Evolutionary conservation across 2,888 invertebrate genomes (phyloP).

Genomic region (Didymodactylos carnosus): DNA sequence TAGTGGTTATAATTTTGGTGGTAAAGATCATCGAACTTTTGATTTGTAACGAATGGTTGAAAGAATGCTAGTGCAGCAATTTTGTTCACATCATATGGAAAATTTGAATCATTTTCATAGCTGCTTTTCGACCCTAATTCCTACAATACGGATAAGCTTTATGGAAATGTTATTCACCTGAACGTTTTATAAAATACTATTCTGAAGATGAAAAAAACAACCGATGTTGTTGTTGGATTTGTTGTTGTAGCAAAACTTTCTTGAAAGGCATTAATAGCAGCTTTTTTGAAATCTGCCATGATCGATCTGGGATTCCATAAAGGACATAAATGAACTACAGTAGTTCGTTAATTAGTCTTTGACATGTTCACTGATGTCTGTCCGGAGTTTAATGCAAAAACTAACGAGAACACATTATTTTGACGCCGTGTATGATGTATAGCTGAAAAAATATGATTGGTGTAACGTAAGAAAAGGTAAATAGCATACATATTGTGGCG

Average conservation of each 20-base stretch:
- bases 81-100: background rate
- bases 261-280: background rate
- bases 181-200: background rate
- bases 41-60: background rate
- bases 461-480: background rate
- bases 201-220: background rate
- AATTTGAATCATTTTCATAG: background rate
- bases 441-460: background rate
- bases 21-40: background rate
- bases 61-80: background rate
- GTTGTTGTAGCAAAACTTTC: no score
- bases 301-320: background rate
- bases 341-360: background rate
- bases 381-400: background rate
- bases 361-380: background rate
- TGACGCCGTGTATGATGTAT: background rate
- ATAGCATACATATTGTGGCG: background rate
- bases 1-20: background rate
- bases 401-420: background rate
- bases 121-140: background rate
- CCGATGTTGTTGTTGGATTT: no score
- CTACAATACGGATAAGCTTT: no score
- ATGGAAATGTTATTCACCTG: background rate
- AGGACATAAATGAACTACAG: background rate
- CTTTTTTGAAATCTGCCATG: background rate